These are phyloP conservation scores for Linnaemya tessellans DNA, from an alignment of 2,888 invertebrate species.

Conservation along the genomic window DNA sequence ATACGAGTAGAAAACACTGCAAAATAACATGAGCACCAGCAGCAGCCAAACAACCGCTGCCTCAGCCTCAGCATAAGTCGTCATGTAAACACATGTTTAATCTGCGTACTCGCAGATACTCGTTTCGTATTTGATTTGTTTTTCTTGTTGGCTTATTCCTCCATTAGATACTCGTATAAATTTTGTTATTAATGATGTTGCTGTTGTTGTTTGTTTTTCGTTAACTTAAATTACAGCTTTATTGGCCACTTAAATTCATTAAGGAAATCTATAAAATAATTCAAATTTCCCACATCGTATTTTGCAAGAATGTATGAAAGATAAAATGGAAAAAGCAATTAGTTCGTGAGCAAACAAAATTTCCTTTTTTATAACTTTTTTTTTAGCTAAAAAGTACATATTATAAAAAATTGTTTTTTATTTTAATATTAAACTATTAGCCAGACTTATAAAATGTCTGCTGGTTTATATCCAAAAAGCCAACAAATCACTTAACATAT, in stretches of 20 bases:
- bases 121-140: slow-evolving; percentile 27
- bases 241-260: slow-evolving; percentile 69
- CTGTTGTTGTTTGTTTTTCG: slow-evolving; percentile 6
- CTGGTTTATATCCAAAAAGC: neutral
- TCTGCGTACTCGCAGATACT: neutral
- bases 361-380: too few relatives aligned
- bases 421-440: too few relatives aligned
- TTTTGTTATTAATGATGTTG: slow-evolving; percentile 54
- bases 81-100: slow-evolving; percentile 33
- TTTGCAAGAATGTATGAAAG: too few relatives aligned
- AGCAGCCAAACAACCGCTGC: slow-evolving; percentile 17
- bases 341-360: too few relatives aligned
- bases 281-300: neutral
- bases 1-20: slow-evolving; percentile 7
- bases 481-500: slow-evolving; percentile 25
- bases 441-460: too few relatives aligned
- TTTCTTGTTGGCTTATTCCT: slow-evolving; percentile 38
- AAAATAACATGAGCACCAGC: slow-evolving; percentile 16
- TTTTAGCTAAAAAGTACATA: too few relatives aligned
- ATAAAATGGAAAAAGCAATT: too few relatives aligned
- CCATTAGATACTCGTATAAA: slow-evolving; percentile 30
- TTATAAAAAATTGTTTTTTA: too few relatives aligned
- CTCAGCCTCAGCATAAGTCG: slow-evolving; percentile 11
- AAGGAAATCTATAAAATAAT: slow-evolving; percentile 67
- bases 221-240: slow-evolving; percentile 65